A percentile compares a stretch with the other conserved stretches of the same genome.
Evolutionary conservation across 2,888 invertebrate species (phyloP).

Genomic region (Scaptomyza cyrtandrae): DNA sequence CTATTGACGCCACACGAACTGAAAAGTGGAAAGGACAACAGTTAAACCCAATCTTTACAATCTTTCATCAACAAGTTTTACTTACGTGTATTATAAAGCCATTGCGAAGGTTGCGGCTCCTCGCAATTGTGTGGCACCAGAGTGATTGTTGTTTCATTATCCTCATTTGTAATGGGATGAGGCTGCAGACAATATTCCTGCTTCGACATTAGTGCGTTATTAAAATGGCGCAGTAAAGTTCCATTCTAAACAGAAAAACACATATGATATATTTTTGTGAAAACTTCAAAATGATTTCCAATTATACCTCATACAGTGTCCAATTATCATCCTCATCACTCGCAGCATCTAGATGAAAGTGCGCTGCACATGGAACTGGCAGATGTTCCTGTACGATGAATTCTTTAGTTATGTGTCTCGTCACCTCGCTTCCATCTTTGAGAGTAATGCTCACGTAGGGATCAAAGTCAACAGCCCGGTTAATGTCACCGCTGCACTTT

Average conservation of each 20-base stretch:
- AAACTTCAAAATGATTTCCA: too few species aligned
- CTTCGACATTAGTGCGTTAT: slow-evolving; percentile 7
- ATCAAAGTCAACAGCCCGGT: slow-evolving; percentile 1
- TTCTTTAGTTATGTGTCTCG: slow-evolving; percentile 19
- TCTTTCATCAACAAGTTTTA: background rate
- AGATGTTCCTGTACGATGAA: slow-evolving; percentile 45
- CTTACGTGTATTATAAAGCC: slow-evolving; percentile 11
- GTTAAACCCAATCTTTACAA: background rate
- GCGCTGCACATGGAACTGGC: slow-evolving; percentile 41
- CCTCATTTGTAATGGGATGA: background rate
- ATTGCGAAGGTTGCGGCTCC: background rate
- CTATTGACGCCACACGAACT: slow-evolving; percentile 89
- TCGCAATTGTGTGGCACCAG: slow-evolving; percentile 37
- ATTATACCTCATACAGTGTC: slow-evolving; percentile 40
- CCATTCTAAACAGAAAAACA: slow-evolving; percentile 32
- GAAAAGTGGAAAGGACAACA: slow-evolving; percentile 57
- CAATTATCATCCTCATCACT: slow-evolving; percentile 28
- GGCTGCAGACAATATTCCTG: slow-evolving; percentile 50
- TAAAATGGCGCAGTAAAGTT: background rate
- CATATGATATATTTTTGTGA: background rate
- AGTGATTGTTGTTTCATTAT: background rate
- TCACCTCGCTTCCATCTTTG: slow-evolving; percentile 3
- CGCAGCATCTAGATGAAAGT: slow-evolving; percentile 23
- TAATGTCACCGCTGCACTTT: slow-evolving; percentile 17
- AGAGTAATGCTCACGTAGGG: slow-evolving; percentile 36